Base-by-base conservation (phyloP, 2,888 invertebrate species). In the Pherbina coryleti region DNA sequence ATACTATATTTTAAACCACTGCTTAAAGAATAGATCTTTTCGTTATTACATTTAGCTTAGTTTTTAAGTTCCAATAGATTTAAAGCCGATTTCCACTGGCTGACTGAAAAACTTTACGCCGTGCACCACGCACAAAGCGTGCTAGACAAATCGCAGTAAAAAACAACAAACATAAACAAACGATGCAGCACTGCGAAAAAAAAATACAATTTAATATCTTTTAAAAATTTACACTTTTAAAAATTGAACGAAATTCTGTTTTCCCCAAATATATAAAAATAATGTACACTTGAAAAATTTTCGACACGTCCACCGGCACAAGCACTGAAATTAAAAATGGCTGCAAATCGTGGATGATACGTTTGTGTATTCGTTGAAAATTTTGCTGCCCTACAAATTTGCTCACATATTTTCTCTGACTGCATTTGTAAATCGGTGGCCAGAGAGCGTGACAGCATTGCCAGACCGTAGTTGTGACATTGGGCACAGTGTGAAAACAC, bases 261-360 rank as follows among this genome's bases (percentile, higher is more conserved):
- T 78, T 77, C 64, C 60, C 37, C 53, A 74, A 73, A 66, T 44
- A 53, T 17, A 57, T 44, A 75, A 60, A 76, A 53, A 72, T 73
- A 75, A 75, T 78, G 49, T 82, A 82, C 82, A 82, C 82, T 82
- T 81, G 75, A 81, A 80, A 82, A 82, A 82, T 82, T 75, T 55
- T 44, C 80, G 79, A 75, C 80, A 78, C 80, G 80, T 79, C 79
- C 78, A 31, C 74, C 73, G 62, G 53, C 22, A 17, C 55, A 69
- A 60, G 73, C 49, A 28, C 28, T 64, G 73, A 75, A 75, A 75
- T 31, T 67, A 53, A 75, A 74, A 75, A 75, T 75, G 75, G 75
- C 75, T 66, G 75, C 44, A 75, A 19, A 17, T 9, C 25, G n/a
- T 34, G 34, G 28, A 19, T 3, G 28, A 37, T 64, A 53, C 57